Evolutionary conservation across 1,140 invertebrate genomes (phyloP).

Genomic region (Pissodes strobi): DNA sequence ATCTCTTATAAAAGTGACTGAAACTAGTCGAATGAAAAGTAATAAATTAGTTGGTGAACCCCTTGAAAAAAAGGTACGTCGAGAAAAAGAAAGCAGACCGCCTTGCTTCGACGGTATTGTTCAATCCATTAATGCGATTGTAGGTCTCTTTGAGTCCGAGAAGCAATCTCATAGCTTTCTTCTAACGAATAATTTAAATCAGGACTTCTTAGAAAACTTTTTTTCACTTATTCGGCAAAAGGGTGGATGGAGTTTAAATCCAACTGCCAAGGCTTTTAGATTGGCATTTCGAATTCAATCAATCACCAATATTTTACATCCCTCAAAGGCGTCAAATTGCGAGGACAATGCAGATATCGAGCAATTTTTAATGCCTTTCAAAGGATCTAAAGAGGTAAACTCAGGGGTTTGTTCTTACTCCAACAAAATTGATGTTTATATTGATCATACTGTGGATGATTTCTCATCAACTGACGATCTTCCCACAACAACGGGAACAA

Average conservation of each 20-base stretch:
- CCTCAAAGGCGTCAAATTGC: conserved; percentile 1
- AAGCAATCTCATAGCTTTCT: conserved; percentile 24
- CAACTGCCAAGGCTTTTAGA: conserved; percentile 29
- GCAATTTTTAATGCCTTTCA: background rate
- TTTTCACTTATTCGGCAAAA: conserved; percentile 30
- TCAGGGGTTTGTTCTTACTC: background rate
- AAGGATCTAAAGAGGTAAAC: background rate
- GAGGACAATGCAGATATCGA: background rate
- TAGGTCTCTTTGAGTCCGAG: conserved; percentile 23
- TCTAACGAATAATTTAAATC: conserved; percentile 39
- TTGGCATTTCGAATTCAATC: conserved; percentile 29
- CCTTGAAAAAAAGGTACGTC: background rate
- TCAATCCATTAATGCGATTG: conserved; percentile 23
- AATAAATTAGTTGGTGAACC: too few species aligned
- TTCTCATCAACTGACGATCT: too few species aligned
- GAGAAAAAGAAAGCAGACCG: background rate
- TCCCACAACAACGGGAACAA: background rate
- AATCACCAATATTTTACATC: conserved; percentile 30
- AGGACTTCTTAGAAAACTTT: conserved; percentile 46
- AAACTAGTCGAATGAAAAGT: too few species aligned
- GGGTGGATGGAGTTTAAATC: conserved; percentile 39
- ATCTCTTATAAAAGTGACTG: conserved; percentile 5
- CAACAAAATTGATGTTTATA: background rate
- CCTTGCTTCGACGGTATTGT: conserved; percentile 29
- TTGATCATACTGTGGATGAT: background rate